Base-by-base conservation (phyloP, 2,888 invertebrate genomes). In the Oscheius sp. region DNA sequence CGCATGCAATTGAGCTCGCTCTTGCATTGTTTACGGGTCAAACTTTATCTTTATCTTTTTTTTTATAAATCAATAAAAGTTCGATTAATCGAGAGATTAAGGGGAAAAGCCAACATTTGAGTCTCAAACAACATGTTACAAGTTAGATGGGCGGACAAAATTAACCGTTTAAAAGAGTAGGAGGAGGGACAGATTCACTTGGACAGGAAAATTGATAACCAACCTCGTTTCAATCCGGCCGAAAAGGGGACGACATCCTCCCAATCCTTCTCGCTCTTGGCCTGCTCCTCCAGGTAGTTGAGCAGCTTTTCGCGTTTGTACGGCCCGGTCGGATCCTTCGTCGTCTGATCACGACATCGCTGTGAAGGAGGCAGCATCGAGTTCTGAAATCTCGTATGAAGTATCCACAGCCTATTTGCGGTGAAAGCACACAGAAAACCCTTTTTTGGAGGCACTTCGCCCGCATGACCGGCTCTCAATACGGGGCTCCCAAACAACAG, bases 201-300 rank as follows among this genome's bases (percentile, higher is more conserved):
- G 21, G 21, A 21, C 21, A 21, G 21, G 51, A 11, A 68, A 21
- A 51, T 21, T 21, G 10, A 53, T 9, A 29, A 33, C 73, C 94
- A 94, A 90, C 98, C 98, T 90, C 96, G 92, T 82, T 96, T 92
- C 75, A 93, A 93, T 78, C 96, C 96, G 84, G 96, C 92, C 50
- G 95, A 94, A 90, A 93, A 99, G 10, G 97, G 96, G 90, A 97
- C 96, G 76, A 93, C 92, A 90, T 99, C 98, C 2, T 97, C 97
- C 92, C 94, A 93, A 91, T 99, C 99, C 66, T 97, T 96, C 75
- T 98, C 96, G 91, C 96, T 96, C 86, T 96, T 91, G n/a, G 98
- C 98, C 90, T 96, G 95, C 91, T 96, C 96, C 91, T 98, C 97
- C 88, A 97, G 95, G 91, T 95, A 96, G 90, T 96, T 95, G 89